Evolutionary conservation across 2,113 vertebrate species (phyloP).

Genomic region (Coptodon bakossiorum): DNA sequence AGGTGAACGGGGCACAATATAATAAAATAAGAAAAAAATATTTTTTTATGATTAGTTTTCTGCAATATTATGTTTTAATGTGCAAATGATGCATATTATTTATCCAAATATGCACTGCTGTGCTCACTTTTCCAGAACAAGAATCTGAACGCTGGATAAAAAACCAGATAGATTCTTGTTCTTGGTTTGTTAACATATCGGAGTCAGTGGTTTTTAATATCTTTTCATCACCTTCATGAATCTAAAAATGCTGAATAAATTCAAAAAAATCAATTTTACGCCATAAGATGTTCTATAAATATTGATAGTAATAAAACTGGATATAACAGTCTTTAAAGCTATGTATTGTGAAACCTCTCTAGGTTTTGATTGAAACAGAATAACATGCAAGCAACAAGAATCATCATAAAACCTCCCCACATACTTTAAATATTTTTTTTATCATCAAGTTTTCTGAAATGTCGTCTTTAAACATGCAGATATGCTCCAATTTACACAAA

Average conservation of each 20-base stretch:
- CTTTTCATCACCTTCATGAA: not conserved
- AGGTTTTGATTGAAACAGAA: not conserved
- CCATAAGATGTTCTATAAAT: not conserved
- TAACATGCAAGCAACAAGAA: not conserved
- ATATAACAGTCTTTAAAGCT: not conserved
- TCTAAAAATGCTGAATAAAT: not conserved
- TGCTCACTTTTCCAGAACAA: not conserved
- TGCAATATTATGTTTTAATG: not conserved
- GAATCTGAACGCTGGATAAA: not conserved
- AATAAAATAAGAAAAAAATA: not conserved
- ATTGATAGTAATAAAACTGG: not conserved
- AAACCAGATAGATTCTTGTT: not conserved
- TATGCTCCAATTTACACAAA: not conserved
- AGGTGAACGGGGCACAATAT: not conserved
- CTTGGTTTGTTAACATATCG: not conserved
- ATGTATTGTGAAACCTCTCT: not conserved
- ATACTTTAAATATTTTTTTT: not conserved
- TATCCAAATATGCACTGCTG: not conserved
- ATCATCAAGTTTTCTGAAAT: not conserved
- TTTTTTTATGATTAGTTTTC: not conserved
- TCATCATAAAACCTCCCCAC: not conserved
- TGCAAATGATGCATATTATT: not conserved
- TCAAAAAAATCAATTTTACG: not conserved
- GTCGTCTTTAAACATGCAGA: not conserved
- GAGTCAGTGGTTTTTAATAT: not conserved